Evolutionary conservation across 1,140 invertebrate species (phyloP).

Genomic region (Tenebrio molitor): DNA sequence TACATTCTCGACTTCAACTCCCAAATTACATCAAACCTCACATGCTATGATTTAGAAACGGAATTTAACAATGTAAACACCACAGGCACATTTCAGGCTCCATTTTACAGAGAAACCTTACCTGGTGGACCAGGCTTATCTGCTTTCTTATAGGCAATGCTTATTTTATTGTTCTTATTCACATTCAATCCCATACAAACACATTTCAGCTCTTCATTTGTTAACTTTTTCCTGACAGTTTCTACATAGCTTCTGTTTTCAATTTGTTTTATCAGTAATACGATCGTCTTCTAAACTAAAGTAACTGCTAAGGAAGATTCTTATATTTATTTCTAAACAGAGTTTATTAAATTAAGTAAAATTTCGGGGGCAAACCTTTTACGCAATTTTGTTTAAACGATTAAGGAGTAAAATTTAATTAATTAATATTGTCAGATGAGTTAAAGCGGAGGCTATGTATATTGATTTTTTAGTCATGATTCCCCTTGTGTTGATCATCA

Average conservation of each 20-base stretch:
- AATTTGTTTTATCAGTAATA: too few relatives aligned
- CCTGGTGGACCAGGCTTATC: slow-evolving; percentile 19
- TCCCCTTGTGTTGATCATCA: too few relatives aligned
- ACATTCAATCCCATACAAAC: slow-evolving; percentile 19
- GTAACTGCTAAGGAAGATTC: too few relatives aligned
- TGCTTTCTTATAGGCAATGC: slow-evolving; percentile 29
- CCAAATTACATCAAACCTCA: slow-evolving; percentile 7
- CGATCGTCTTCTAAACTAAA: too few relatives aligned
- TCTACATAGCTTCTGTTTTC: slow-evolving; percentile 18
- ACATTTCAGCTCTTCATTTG: slow-evolving; percentile 17
- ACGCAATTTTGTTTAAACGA: too few relatives aligned
- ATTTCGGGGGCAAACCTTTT: too few relatives aligned
- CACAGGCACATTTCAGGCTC: slow-evolving; percentile 8
- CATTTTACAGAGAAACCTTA: not conserved
- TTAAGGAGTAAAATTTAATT: too few relatives aligned
- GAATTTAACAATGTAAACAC: slow-evolving; percentile 22
- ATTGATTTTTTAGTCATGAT: too few relatives aligned
- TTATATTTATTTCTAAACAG: too few relatives aligned
- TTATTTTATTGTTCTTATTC: slow-evolving; percentile 19
- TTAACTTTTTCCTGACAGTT: slow-evolving; percentile 12
- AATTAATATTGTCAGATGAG: too few relatives aligned
- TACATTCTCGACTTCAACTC: not conserved
- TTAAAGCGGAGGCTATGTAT: too few relatives aligned
- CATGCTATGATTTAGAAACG: slow-evolving; percentile 11
- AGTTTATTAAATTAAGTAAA: too few relatives aligned